phyloP scores from a whole-genome alignment of 2,113 vertebrate species.

The Xiphophorus maculatus region DNA sequence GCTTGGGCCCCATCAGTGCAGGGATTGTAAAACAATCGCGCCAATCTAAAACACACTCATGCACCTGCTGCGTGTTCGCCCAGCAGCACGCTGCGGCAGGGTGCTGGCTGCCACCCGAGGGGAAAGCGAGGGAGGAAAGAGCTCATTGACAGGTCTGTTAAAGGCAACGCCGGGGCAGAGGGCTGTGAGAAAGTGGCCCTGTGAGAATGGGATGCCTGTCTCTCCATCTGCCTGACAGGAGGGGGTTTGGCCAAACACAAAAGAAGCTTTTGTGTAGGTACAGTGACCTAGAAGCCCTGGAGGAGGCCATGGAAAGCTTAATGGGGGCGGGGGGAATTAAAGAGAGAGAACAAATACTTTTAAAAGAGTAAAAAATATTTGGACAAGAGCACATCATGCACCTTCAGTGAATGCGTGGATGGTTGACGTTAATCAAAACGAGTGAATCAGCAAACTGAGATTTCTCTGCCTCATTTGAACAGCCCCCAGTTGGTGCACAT shows the following conservation, averaged over 20 bases:
- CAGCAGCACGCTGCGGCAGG: slow-evolving; percentile 41
- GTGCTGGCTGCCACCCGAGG: slow-evolving; percentile 33
- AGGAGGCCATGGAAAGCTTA: slow-evolving; percentile 7
- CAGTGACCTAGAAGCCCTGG: slow-evolving; percentile 55
- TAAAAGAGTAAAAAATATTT: slow-evolving; percentile 7
- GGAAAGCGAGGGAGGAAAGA: slow-evolving; percentile 32
- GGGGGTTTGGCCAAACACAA: slow-evolving; percentile 63
- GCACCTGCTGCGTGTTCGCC: slow-evolving; percentile 43
- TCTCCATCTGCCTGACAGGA: slow-evolving; percentile 64
- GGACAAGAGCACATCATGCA: neutral
- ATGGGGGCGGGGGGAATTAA: neutral
- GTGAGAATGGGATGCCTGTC: slow-evolving; percentile 61
- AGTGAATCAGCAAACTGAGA: neutral
- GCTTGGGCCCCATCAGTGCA: slow-evolving; percentile 8
- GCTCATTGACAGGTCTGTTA: slow-evolving; percentile 6
- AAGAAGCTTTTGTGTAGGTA: slow-evolving; percentile 73
- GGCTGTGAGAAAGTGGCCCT: slow-evolving; percentile 75
- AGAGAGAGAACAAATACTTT: neutral
- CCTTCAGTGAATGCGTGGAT: neutral
- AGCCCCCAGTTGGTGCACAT: neutral
- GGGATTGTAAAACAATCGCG: slow-evolving; percentile 34
- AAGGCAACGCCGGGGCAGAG: slow-evolving; percentile 40
- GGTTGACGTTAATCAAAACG: neutral
- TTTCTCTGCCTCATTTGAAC: neutral
- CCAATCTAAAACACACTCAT: slow-evolving; percentile 15